These are phyloP conservation scores for Intellagama lesueurii DNA, from an alignment of 2,797 vertebrate genomes.

Conservation along the genomic window DNA sequence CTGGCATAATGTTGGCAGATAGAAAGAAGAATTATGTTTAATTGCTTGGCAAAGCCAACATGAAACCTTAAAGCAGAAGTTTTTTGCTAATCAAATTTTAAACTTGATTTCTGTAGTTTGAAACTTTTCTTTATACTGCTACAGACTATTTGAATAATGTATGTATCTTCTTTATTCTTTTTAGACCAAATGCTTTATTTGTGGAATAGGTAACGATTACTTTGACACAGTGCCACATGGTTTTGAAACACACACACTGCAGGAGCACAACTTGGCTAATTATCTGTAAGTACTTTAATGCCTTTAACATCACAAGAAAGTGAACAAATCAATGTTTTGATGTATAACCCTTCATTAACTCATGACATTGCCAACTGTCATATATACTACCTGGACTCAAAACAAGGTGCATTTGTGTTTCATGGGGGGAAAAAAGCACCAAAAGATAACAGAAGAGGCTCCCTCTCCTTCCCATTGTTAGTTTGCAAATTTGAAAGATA, in stretches of 20 bases:
- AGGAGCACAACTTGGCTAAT: slow-evolving; percentile 98
- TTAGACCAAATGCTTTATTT: slow-evolving; percentile 97
- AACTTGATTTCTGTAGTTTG: background rate
- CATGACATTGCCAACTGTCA: background rate
- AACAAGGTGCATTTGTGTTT: slow-evolving; percentile 8
- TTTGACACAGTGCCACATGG: slow-evolving; percentile 97
- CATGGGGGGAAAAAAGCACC: background rate
- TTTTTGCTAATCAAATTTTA: background rate
- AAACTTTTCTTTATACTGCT: background rate
- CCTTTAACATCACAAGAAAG: background rate
- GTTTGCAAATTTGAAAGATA: background rate
- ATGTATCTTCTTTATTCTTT: slow-evolving; percentile 63
- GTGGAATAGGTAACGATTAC: slow-evolving; percentile 97
- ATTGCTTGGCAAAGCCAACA: slow-evolving; percentile 10
- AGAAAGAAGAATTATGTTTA: slow-evolving; percentile 22
- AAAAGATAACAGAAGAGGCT: background rate
- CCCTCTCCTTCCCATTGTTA: background rate
- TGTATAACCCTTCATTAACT: background rate
- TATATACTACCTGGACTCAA: background rate
- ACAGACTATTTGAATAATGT: background rate
- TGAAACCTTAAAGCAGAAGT: slow-evolving; percentile 1
- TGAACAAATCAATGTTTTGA: background rate
- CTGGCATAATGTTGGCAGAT: background rate
- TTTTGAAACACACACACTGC: slow-evolving; percentile 96
- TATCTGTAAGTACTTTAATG: slow-evolving; percentile 89